Evolutionary conservation across 1,140 invertebrate species (phyloP).

Genomic region (Drusus annulatus): DNA sequence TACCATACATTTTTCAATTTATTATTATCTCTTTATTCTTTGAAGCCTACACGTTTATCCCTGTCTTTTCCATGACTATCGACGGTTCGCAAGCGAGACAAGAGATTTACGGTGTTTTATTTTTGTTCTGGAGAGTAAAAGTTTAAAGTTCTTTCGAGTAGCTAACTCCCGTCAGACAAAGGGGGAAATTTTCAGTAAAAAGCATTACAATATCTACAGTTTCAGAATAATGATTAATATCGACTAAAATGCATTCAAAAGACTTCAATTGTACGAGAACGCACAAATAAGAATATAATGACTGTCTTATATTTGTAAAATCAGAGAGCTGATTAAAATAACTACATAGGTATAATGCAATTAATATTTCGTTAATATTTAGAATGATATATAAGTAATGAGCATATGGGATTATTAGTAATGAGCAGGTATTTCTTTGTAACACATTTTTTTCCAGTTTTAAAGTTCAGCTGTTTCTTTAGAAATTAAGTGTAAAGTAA

Average conservation of each 20-base stretch:
- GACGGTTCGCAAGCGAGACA: conserved; percentile 43
- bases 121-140: conserved; percentile 54
- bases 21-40: conserved; percentile 56
- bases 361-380: too few relatives aligned
- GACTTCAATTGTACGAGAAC: too few relatives aligned
- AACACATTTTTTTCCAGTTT: too few relatives aligned
- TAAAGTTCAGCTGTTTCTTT: too few relatives aligned
- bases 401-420: too few relatives aligned
- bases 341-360: too few relatives aligned
- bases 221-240: conserved; percentile 4
- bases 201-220: conserved; percentile 4
- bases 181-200: conserved; percentile 48
- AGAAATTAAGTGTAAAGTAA: too few relatives aligned
- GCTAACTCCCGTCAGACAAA: conserved; percentile 48
- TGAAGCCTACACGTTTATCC: conserved; percentile 43
- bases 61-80: conserved; percentile 18
- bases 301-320: too few relatives aligned
- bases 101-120: conserved; percentile 48
- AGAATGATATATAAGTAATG: too few relatives aligned
- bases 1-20: conserved; percentile 29
- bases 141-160: conserved; percentile 57
- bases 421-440: too few relatives aligned
- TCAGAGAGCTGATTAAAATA: too few relatives aligned
- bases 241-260: not conserved
- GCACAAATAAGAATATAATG: too few relatives aligned